Percentiles rank a stretch among this genome's conserved stretches.
These are phyloP conservation scores for Adelges cooleyi DNA, from an alignment of 1,140 invertebrate genomes.

Conservation along the genomic window DNA sequence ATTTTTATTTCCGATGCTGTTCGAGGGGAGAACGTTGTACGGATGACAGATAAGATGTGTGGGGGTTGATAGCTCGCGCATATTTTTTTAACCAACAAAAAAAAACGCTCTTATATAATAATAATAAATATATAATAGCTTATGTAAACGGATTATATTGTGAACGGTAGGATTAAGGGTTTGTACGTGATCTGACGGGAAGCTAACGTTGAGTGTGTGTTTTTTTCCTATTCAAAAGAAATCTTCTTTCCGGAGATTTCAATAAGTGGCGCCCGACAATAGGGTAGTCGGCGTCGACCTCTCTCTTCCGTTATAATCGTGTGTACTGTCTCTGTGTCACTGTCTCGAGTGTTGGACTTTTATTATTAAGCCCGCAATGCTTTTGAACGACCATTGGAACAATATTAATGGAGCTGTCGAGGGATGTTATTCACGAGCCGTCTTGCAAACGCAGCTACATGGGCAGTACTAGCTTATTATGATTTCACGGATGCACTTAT, in stretches of 20 bases:
- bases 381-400: not conserved
- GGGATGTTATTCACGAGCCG: no score
- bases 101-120: no score
- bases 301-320: not conserved
- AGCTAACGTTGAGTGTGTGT: not conserved
- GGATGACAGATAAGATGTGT: not conserved
- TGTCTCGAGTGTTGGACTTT: not conserved
- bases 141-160: slow-evolving; percentile 9
- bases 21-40: not conserved
- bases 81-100: no score
- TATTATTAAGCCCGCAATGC: not conserved
- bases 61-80: not conserved
- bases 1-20: slow-evolving; percentile 14
- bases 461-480: no score
- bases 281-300: not conserved
- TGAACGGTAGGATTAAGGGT: slow-evolving; percentile 17
- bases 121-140: no score
- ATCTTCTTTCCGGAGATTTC: not conserved
- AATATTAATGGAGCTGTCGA: no score
- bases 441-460: no score
- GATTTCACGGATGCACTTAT: no score
- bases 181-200: slow-evolving; percentile 12
- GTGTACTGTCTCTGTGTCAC: no score
- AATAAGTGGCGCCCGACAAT: slow-evolving; percentile 11
- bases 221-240: not conserved